These are phyloP conservation scores for Cardiocondyla obscurior DNA, from an alignment of 1,140 invertebrate genomes.

Conservation along the genomic window DNA sequence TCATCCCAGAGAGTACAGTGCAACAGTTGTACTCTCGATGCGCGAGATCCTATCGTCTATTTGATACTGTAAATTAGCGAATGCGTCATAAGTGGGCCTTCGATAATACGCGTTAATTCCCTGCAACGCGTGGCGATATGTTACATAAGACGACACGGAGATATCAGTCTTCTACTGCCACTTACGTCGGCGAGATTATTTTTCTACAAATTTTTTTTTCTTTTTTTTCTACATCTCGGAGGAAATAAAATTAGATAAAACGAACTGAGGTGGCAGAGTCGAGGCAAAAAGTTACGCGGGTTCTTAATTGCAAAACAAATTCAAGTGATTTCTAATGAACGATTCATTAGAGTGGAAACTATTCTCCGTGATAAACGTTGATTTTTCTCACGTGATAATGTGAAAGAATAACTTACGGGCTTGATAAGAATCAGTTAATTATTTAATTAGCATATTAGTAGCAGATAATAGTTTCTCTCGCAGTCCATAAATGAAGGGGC, in stretches of 20 bases:
- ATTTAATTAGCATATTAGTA: not conserved
- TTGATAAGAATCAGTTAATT: not conserved
- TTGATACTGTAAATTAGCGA: constrained; percentile 50
- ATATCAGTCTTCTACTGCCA: not conserved
- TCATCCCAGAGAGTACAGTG: constrained; percentile 48
- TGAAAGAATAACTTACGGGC: not conserved
- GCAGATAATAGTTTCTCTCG: not conserved
- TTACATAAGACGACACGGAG: not conserved
- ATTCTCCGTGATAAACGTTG: not conserved
- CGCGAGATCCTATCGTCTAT: constrained; percentile 47
- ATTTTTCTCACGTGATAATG: not conserved
- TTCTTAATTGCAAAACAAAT: not conserved
- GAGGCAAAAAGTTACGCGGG: not conserved
- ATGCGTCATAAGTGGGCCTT: constrained; percentile 39
- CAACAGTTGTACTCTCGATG: constrained; percentile 31
- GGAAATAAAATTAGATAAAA: not conserved
- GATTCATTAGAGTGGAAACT: not conserved
- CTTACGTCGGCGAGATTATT: not conserved
- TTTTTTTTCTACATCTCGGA: not conserved
- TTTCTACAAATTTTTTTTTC: too few species aligned
- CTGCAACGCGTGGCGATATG: constrained; percentile 28
- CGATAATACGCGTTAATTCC: constrained; percentile 57
- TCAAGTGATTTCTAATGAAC: too few species aligned
- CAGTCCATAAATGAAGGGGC: not conserved
- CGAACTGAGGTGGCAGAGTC: not conserved